A percentile compares a stretch with the other conserved stretches of the same genome.
Evolutionary conservation across 2,888 invertebrate genomes (phyloP).

Genomic region (Notodromas monacha): DNA sequence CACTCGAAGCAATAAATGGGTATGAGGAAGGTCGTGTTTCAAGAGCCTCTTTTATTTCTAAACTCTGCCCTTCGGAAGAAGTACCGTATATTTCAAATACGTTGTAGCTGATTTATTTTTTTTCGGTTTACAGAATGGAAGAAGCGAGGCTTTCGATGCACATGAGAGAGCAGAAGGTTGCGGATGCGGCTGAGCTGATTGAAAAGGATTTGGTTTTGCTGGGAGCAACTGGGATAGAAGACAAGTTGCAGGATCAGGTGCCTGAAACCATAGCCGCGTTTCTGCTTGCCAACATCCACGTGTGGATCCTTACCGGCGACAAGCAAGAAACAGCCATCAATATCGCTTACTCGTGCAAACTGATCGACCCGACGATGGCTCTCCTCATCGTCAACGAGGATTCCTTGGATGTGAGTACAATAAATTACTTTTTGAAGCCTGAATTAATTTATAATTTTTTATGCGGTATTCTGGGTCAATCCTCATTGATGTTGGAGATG

Average conservation of each 20-base stretch:
- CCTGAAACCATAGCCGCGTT: constrained; percentile 81
- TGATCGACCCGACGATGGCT: constrained; percentile 53
- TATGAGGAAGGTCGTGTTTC: too few relatives aligned
- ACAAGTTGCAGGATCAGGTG: constrained; percentile 65
- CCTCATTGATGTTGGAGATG: too few relatives aligned
- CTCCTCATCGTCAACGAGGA: constrained; percentile 59
- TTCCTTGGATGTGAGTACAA: constrained; percentile 45
- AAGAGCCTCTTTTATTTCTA: too few relatives aligned
- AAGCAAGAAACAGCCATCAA: constrained; percentile 99
- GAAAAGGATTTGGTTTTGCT: constrained; percentile 57
- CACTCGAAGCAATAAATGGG: too few relatives aligned
- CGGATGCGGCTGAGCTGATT: constrained; percentile 66
- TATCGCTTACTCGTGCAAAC: constrained; percentile 73
- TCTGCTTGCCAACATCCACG: constrained; percentile 62
- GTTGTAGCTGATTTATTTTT: too few relatives aligned
- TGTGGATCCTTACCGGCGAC: constrained; percentile 96
- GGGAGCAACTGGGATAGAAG: constrained; percentile 92
- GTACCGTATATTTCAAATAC: too few relatives aligned
- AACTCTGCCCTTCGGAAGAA: too few relatives aligned
- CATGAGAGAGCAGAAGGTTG: constrained; percentile 54
- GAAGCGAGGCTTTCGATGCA: constrained; percentile 36
- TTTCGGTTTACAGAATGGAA: too few relatives aligned
- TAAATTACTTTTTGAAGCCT: constrained; percentile 1
- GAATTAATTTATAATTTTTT: neutral
- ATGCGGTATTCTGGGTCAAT: too few relatives aligned